Percentiles rank a stretch among this genome's conserved stretches.
phyloP scores from a whole-genome alignment of 1,140 invertebrate genomes.

The Procambarus clarkii region DNA sequence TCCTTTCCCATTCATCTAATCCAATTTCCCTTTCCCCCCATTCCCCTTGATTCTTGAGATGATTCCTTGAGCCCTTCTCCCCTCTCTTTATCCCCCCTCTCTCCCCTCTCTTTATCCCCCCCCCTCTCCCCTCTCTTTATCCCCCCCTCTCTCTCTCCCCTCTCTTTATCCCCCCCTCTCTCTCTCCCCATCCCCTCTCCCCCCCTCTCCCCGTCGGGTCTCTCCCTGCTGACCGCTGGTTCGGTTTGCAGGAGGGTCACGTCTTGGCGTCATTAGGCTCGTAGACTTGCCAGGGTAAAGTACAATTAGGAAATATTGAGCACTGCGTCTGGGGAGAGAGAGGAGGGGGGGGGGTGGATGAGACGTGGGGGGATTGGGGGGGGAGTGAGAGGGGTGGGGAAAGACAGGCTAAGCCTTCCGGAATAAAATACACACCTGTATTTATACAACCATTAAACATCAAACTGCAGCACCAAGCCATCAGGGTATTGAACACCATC shows the following conservation, averaged over 20 bases:
- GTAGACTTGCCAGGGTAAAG: slow-evolving; percentile 46
- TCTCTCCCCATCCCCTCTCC: not conserved
- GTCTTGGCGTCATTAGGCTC: slow-evolving; percentile 44
- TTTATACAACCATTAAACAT: too few species aligned
- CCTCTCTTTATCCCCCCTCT: not conserved
- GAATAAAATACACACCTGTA: too few species aligned
- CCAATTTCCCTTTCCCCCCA: not conserved
- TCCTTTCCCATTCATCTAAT: not conserved
- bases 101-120: not conserved
- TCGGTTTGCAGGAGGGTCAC: slow-evolving; percentile 49
- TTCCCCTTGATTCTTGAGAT: too few species aligned
- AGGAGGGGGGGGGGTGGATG: not conserved
- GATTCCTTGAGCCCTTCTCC: not conserved
- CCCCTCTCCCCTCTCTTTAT: not conserved
- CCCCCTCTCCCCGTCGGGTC: not conserved
- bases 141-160: not conserved
- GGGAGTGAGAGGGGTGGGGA: not conserved
- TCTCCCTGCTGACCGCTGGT: not conserved
- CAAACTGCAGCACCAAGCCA: too few species aligned
- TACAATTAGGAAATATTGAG: slow-evolving; percentile 57
- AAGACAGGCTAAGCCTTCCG: too few species aligned
- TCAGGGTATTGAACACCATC: too few species aligned
- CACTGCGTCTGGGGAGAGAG: slow-evolving; percentile 6
- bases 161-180: not conserved
- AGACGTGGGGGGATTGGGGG: not conserved